These are phyloP conservation scores for Hemicordylus capensis DNA, from an alignment of 2,113 vertebrate genomes.

Conservation along the genomic window DNA sequence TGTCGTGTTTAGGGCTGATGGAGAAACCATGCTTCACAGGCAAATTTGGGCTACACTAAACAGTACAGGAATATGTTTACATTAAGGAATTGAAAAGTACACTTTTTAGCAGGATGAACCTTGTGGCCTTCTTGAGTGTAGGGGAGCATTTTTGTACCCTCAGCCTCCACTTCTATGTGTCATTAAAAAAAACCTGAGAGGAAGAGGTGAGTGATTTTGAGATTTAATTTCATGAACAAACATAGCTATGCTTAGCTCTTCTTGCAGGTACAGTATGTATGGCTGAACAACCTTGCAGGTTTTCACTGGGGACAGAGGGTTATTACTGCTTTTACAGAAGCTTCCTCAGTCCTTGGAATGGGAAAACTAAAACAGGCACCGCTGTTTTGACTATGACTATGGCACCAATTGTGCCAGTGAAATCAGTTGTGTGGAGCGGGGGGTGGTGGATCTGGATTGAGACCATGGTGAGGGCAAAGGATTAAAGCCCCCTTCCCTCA, in stretches of 20 bases:
- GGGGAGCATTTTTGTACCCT: neutral
- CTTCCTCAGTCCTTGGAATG: neutral
- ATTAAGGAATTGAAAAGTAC: neutral
- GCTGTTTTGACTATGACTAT: neutral
- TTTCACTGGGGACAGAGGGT: neutral
- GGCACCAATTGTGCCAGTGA: too few relatives aligned
- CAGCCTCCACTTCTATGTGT: too few relatives aligned
- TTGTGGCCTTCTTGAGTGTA: neutral
- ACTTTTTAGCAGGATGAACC: neutral
- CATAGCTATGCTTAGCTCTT: too few relatives aligned
- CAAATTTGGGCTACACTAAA: neutral
- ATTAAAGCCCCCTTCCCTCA: too few relatives aligned
- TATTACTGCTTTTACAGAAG: neutral
- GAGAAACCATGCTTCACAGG: neutral
- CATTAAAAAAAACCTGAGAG: too few relatives aligned
- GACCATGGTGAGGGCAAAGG: too few relatives aligned
- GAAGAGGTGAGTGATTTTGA: neutral
- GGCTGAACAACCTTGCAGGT: neutral
- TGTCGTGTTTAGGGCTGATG: too few relatives aligned
- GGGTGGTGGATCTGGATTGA: too few relatives aligned
- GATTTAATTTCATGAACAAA: neutral
- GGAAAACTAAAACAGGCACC: neutral
- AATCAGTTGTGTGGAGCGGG: too few relatives aligned
- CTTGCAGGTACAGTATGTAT: neutral
- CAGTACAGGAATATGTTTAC: too few relatives aligned